Conservation (phyloP, 2,797 vertebrate genomes). For the Protosalanx chinensis region DNA sequence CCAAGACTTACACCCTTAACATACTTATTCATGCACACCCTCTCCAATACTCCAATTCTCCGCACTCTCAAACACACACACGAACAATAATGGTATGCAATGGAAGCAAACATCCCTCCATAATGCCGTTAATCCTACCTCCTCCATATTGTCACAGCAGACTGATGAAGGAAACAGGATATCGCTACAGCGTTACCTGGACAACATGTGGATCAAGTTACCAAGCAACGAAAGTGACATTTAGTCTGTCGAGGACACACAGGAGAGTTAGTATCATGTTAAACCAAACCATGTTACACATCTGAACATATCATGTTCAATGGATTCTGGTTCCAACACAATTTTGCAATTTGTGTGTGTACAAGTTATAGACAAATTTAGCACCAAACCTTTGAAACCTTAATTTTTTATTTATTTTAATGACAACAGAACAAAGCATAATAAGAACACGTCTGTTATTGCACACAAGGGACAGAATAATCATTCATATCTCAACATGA, state of each 20-base stretch:
- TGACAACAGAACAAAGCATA: neutral
- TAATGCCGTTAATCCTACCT: constrained; percentile 49
- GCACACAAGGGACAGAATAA: neutral
- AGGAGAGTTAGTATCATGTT: constrained; percentile 5
- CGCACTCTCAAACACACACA: neutral
- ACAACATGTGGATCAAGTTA: constrained; percentile 59
- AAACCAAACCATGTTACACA: constrained; percentile 17
- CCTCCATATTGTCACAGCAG: constrained; percentile 58
- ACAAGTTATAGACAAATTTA: neutral
- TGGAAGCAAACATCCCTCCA: neutral
- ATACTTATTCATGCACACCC: neutral
- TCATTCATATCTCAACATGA: neutral
- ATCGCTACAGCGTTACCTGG: constrained; percentile 50
- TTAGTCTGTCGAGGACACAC: constrained; percentile 32
- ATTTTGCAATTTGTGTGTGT: neutral
- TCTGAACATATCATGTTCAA: constrained; percentile 9
- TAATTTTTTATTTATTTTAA: neutral
- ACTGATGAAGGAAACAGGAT: constrained; percentile 64
- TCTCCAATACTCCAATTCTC: neutral
- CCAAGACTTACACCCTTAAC: neutral
- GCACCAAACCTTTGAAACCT: neutral
- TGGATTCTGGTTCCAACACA: constrained; percentile 10
- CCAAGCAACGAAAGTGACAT: constrained; percentile 54
- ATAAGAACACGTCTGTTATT: too few relatives aligned
- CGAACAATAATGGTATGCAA: neutral